Base-by-base conservation (phyloP, 1,140 invertebrate species). In the Bombus huntii region DNA sequence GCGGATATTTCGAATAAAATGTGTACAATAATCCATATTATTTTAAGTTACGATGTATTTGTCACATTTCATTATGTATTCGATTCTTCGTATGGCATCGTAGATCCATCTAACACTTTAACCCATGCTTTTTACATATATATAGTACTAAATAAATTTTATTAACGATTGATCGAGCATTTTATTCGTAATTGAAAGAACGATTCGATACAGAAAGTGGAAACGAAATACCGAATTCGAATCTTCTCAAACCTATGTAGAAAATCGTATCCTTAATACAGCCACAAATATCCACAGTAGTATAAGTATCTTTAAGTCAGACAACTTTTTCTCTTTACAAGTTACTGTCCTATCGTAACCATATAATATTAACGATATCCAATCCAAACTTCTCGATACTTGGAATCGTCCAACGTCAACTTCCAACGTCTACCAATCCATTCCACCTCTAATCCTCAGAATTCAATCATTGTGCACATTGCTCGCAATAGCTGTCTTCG, bases 111-210 rank as follows among this genome's bases (percentile, higher is more conserved):
- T 9, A 59, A 59, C 25, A 28, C 1, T 28, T n/a, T 5, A 10
- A 62, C 3, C 12, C 59, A 62, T 62, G 13, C 59, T n/a, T 62
- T n/a, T 62, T 3, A 62, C 12, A 62, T 12, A n/a, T 28, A 2
- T 34, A n/a, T n/a, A 5, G 12, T n/a, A 13, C 59, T 13, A n/a
- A n/a, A n/a, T 62, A n/a, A 3, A 5, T n/a, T 0, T 2, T 0
- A n/a, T 62, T 4, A n/a, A n/a, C 25, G 25, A 59, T 62, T n/a
- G 57, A 3, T 59, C 2, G 57, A 59, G 8, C 3, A 3, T 10
- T 59, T 62, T 18, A 47, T 18, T 47, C 47, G 47, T 6, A 53
- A 53, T 53, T 53, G 47, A 53, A 62, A n/a, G 10, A 62, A n/a
- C n/a, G 28, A 28, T 62, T 12, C 28, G 28, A 62, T n/a, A 10